Evolutionary conservation across 2,113 vertebrate species (phyloP), one percentile per base, ranked within the genome.

Genomic region (Calyptommatus sinebrachiatus): DNA sequence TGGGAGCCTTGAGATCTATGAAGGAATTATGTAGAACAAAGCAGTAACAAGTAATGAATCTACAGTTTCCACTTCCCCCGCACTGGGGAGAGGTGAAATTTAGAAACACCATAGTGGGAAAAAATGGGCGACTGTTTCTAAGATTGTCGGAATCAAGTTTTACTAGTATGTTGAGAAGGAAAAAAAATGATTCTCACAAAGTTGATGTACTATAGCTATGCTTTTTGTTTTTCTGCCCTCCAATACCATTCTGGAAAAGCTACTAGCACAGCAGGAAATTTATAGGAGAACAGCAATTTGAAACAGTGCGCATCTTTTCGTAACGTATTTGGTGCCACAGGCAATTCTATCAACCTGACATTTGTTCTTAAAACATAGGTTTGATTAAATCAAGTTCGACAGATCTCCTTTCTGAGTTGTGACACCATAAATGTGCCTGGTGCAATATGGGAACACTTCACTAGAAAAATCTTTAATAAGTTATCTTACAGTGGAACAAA

Each of bases 321-420:
- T 89, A 89, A 87, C 74, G 93, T 84, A 88, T 78, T 21, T 57
- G 53, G 66, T 78, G 82, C 82, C 86, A 78, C 74, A 88, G 84
- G 68, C 76, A 85, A 68, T 90, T 88, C 70, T 89, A 57, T 90
- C 84, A 91, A 46, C 35, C 61, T 90, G 84, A 84, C 46, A 22
- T 66, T 88, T 92, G 90, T 70, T 91, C 89, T 86, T 79, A 88
- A 81, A 81, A 46, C 75, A 45, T 85, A 85, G 77, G 73, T n/a
- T 72, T 87, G 79, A 88, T 88, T 89, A 84, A 82, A 90, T 89
- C 66, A 63, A 46, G 7, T 35, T 88, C 24, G 81, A 31, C 63
- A 85, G 71, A 89, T 84, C 72, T 86, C 69, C 68, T 48, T 45
- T 69, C 76, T 90, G 83, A 89, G 84, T 79, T 82, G 73, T 29